Evolutionary conservation across 1,140 invertebrate species (phyloP).

Genomic region (Bombus superbus): DNA sequence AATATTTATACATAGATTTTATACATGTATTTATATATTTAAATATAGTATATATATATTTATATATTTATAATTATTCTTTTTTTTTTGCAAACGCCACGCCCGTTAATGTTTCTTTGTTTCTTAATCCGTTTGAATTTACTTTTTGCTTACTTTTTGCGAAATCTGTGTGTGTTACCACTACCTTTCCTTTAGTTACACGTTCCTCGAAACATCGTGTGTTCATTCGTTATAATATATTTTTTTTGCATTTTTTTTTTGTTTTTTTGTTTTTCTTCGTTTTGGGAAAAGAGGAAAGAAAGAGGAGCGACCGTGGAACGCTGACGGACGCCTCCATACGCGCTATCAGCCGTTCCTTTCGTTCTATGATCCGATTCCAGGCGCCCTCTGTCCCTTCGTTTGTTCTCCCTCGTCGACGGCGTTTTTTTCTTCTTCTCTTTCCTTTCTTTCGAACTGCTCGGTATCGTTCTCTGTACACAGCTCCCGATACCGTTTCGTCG

Average conservation of each 20-base stretch:
- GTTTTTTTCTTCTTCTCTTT: not conserved
- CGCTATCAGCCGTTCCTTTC: conserved; percentile 29
- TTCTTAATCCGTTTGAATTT: conserved; percentile 18
- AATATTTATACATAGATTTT: conserved; percentile 76
- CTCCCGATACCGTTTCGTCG: conserved; percentile 2
- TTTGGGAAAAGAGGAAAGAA: conserved; percentile 46
- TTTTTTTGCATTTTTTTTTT: conserved; percentile 31
- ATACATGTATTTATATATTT: conserved; percentile 64
- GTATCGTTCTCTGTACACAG: not conserved
- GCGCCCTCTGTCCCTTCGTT: not conserved
- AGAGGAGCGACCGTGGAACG: conserved; percentile 47
- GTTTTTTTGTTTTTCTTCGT: not conserved
- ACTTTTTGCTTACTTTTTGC: not conserved
- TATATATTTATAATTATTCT: conserved; percentile 57
- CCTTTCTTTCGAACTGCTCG: not conserved
- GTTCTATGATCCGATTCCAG: not conserved
- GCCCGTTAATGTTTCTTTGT: conserved; percentile 40
- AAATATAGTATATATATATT: conserved; percentile 57
- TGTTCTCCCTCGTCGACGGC: not conserved
- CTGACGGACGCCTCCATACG: not conserved
- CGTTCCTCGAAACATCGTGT: conserved; percentile 16
- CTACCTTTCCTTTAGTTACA: conserved; percentile 12
- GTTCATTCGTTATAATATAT: not conserved
- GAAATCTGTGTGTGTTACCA: conserved; percentile 20
- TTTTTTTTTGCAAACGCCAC: conserved; percentile 55